Conservation (phyloP, 2,888 invertebrate genomes). For the Netelia fuscicornis region DNA sequence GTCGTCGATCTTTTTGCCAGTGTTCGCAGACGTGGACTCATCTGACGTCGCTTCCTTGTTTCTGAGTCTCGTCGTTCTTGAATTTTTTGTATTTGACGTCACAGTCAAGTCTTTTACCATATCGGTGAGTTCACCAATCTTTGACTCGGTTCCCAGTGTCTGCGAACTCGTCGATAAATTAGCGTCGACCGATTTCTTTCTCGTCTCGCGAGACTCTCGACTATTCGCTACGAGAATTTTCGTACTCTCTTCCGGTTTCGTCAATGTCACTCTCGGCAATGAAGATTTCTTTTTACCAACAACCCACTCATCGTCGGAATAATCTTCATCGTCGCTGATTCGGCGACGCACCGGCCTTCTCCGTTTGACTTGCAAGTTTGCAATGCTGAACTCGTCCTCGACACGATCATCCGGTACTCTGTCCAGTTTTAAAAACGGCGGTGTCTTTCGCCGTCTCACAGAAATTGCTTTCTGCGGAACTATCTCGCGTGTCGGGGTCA, state of each 20-base stretch:
- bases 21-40: neutral
- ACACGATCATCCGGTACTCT: constrained; percentile 69
- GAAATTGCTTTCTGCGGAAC: constrained; percentile 63
- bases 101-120: constrained; percentile 51
- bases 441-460: constrained; percentile 72
- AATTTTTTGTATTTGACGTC: constrained; percentile 21
- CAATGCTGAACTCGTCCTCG: constrained; percentile 44
- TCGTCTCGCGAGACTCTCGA: neutral
- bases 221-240: neutral
- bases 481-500: constrained; percentile 69
- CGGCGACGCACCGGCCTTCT: constrained; percentile 30
- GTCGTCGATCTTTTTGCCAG: neutral
- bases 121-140: constrained; percentile 57
- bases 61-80: constrained; percentile 25
- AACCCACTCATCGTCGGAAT: constrained; percentile 60
- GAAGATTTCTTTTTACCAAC: constrained; percentile 19
- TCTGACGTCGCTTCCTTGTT: neutral
- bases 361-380: constrained; percentile 11
- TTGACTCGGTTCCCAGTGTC: constrained; percentile 53
- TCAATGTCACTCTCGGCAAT: constrained; percentile 52
- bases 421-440: constrained; percentile 73
- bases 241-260: constrained; percentile 55
- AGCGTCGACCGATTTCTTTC: constrained; percentile 13
- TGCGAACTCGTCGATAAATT: constrained; percentile 62
- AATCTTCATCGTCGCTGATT: constrained; percentile 40